Evolutionary conservation across 2,888 invertebrate species (phyloP), one percentile per base, ranked within the genome.

Genomic region (Venustoraphidia nigricollis): DNA sequence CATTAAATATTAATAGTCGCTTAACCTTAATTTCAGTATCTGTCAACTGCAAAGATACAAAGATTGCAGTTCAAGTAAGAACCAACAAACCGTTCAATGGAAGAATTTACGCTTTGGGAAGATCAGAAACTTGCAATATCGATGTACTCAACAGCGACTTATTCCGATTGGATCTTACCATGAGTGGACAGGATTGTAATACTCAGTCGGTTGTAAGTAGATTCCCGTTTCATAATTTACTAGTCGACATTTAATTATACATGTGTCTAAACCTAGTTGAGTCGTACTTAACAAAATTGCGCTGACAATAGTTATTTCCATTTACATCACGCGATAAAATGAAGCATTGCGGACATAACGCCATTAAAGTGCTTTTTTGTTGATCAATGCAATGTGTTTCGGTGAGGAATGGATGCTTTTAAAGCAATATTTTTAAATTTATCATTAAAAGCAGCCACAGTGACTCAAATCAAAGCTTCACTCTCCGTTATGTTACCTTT

Each of bases 31-130:
- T 69, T 71, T 41, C 67, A 93, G 93, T 94, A 46, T 83, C 90
- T 34, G 92, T 93, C 1, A 88, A 91, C 65, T 94, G 93, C 72
- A 93, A 92, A 67, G 93, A 94, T 64, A 92, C 92, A 2, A 77
- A 88, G 59, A 93, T 94, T 59, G 91, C 92, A 6, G 88, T 94
- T 0, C 89, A 90, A 68, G 91, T 94, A 14, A 77, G 86, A 56
- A 93, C 93, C 37, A 93, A 92, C 67, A 89, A 91, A 61, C 91
- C 91, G 17, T 94, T 94, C 75, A 93, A 92, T 60, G 93, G 93
- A 10, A 80, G 93, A 52, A 91, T 94, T 63, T 94, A 94, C 65
- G 93, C 93, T 14, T 70, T 94, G 59, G 93, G 93, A 37, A 78
- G 93, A 47, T 91, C 92, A 0, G 93, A 93, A 68, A 94, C 93